Percentiles rank a stretch among this genome's conserved stretches.
Conservation (phyloP, 2,113 vertebrate species). For the Pristiophorus japonicus region DNA sequence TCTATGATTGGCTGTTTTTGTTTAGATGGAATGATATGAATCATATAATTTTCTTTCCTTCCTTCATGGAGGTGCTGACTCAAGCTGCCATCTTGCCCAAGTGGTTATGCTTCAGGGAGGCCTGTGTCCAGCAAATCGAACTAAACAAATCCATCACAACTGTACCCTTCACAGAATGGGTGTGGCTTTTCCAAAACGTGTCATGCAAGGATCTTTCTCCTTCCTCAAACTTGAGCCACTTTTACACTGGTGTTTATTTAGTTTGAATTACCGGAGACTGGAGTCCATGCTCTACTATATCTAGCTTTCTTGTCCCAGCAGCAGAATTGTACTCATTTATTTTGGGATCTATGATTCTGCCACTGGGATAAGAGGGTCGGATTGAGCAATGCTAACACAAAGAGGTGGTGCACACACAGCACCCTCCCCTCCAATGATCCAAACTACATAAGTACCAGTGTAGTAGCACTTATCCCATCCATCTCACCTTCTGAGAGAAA, state of each 20-base stretch:
- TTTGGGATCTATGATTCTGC: too few relatives aligned
- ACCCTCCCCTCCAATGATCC: too few relatives aligned
- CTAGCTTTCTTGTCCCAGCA: not conserved
- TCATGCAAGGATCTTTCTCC: not conserved
- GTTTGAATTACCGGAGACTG: not conserved
- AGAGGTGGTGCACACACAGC: too few relatives aligned
- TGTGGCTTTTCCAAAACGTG: not conserved
- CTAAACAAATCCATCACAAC: not conserved
- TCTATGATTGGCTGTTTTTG: not conserved
- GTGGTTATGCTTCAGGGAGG: too few relatives aligned
- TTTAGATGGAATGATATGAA: not conserved
- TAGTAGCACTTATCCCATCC: too few relatives aligned
- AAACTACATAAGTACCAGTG: too few relatives aligned
- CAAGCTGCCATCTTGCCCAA: not conserved
- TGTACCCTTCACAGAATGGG: too few relatives aligned
- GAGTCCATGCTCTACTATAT: not conserved
- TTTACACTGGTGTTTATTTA: not conserved
- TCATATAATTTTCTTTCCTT: not conserved
- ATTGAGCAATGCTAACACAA: too few relatives aligned
- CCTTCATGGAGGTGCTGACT: not conserved
- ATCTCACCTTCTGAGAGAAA: too few relatives aligned
- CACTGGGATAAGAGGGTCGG: too few relatives aligned
- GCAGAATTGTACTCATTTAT: too few relatives aligned
- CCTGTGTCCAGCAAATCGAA: not conserved
- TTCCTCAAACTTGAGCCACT: not conserved